A percentile compares a stretch with the other conserved stretches of the same genome.
These are phyloP conservation scores for Drosophila murphyi DNA, from an alignment of 1,140 invertebrate genomes.

Conservation along the genomic window DNA sequence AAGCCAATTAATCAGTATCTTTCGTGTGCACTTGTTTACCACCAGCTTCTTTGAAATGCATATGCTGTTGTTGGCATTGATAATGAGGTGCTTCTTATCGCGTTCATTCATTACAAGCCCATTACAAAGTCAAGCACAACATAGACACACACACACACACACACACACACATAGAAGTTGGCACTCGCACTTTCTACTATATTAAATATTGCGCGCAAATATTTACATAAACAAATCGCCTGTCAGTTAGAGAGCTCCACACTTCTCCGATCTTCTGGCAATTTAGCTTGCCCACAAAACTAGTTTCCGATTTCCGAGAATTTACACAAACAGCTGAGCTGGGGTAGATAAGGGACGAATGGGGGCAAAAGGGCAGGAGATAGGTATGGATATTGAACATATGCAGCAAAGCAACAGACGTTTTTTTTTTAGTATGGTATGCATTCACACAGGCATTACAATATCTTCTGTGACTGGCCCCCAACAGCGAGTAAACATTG, in stretches of 20 bases:
- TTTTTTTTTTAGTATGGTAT: neutral
- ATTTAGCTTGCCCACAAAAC: constrained; percentile 12
- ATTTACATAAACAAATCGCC: constrained; percentile 38
- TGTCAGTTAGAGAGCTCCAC: constrained; percentile 1
- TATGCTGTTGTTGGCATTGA: constrained; percentile 19
- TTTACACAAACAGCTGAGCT: neutral
- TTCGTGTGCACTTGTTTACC: constrained; percentile 9
- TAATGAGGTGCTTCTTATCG: constrained; percentile 47
- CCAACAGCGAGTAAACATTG: constrained; percentile 28
- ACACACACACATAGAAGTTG: constrained; percentile 3
- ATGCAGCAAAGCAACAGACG: constrained; percentile 6
- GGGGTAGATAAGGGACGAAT: neutral
- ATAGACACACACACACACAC: neutral
- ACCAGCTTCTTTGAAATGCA: neutral
- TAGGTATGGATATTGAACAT: constrained; percentile 6
- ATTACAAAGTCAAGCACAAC: constrained; percentile 43
- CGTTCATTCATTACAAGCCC: constrained; percentile 45
- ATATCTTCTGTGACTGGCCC: constrained; percentile 14
- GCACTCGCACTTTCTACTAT: constrained; percentile 24
- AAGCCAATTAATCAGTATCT: neutral
- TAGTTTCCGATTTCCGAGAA: constrained; percentile 31
- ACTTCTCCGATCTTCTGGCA: neutral
- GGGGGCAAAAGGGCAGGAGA: neutral
- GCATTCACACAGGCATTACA: neutral
- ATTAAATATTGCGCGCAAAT: constrained; percentile 27